Evolutionary conservation across 1,140 invertebrate genomes (phyloP).

Genomic region (Heliothis subflexa): DNA sequence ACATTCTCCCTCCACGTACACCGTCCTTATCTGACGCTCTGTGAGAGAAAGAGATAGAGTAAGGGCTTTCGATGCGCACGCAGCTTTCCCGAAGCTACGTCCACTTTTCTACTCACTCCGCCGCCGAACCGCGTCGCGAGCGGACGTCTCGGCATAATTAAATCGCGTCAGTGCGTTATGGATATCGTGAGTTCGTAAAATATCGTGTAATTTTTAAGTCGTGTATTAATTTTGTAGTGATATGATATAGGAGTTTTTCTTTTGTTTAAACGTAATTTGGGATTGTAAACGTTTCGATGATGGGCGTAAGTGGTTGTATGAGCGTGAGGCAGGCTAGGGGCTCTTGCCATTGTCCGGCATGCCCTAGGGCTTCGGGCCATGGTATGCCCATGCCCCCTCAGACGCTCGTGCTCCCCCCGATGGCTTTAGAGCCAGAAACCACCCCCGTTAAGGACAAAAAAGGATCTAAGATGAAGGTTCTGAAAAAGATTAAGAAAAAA

Average conservation of each 20-base stretch:
- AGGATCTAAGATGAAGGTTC: conserved; percentile 83
- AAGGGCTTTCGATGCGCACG: conserved; percentile 47
- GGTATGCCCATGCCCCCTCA: conserved; percentile 70
- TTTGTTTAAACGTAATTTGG: conserved; percentile 46
- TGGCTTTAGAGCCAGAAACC: conserved; percentile 78
- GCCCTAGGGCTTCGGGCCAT: conserved; percentile 77
- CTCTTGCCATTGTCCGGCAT: conserved; percentile 79
- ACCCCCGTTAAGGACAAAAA: conserved; percentile 82
- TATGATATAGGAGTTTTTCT: conserved; percentile 62
- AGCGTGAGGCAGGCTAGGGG: conserved; percentile 78
- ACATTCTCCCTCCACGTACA: conserved; percentile 41
- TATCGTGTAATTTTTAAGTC: conserved; percentile 31
- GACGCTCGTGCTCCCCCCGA: conserved; percentile 78
- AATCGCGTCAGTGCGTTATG: conserved; percentile 50
- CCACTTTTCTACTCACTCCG: conserved; percentile 66
- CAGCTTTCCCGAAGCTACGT: conserved; percentile 48
- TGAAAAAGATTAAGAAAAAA: conserved; percentile 85
- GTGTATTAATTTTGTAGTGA: conserved; percentile 23
- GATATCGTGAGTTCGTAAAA: conserved; percentile 62
- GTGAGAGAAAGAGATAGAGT: neutral
- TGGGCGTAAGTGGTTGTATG: conserved; percentile 81
- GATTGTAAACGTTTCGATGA: conserved; percentile 70
- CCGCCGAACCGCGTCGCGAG: conserved; percentile 69
- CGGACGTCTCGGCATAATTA: conserved; percentile 67
- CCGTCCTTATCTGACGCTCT: conserved; percentile 18